Percentiles rank a stretch among this genome's conserved stretches.
phyloP scores from a whole-genome alignment of 2,113 vertebrate genomes.

The Bothrops jararaca region DNA sequence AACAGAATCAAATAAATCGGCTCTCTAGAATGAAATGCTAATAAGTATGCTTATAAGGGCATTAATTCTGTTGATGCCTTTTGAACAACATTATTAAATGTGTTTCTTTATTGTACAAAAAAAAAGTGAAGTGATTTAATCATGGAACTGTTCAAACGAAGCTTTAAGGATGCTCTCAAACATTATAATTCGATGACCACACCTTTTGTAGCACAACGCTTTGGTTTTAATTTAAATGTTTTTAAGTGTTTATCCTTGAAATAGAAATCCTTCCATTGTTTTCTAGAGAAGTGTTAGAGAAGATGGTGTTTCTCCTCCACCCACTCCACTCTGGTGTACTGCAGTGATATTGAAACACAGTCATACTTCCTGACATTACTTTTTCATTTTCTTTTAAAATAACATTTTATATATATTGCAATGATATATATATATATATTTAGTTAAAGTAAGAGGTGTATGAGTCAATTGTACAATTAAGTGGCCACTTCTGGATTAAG shows the following conservation, averaged over 20 bases:
- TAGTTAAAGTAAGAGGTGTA: conserved; percentile 69
- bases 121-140: conserved; percentile 26
- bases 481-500: conserved; percentile 63
- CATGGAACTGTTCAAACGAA: conserved; percentile 5
- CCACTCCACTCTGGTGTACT: background rate
- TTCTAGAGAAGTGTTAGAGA: conserved; percentile 40
- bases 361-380: conserved; percentile 63
- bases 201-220: conserved; percentile 2
- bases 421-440: background rate
- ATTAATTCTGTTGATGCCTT: background rate
- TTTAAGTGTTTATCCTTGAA: conserved; percentile 54
- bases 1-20: background rate
- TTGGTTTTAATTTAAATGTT: conserved; percentile 49
- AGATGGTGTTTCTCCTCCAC: background rate
- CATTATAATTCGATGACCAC: conserved; percentile 20
- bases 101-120: conserved; percentile 4
- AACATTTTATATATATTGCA: conserved; percentile 52
- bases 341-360: conserved; percentile 58
- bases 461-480: conserved; percentile 78
- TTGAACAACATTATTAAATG: conserved; percentile 32
- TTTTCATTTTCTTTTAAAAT: conserved; percentile 70
- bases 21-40: conserved; percentile 6
- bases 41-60: conserved; percentile 5
- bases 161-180: conserved; percentile 17
- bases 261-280: conserved; percentile 42